phyloP scores from a whole-genome alignment of 2,888 invertebrate species.

The Dynastes grantii region DNA sequence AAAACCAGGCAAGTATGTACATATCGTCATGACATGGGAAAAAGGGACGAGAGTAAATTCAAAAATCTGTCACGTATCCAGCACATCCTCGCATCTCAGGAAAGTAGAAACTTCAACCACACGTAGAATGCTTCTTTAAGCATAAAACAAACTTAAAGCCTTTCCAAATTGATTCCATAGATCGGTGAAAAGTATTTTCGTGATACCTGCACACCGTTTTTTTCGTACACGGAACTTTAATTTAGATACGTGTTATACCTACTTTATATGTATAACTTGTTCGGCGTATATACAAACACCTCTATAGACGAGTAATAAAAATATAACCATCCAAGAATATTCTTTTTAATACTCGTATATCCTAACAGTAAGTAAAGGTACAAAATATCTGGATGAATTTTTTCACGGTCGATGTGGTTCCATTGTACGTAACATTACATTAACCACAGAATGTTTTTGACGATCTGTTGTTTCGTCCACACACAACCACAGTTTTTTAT shows the following conservation, averaged over 20 bases:
- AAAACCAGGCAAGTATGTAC: conserved; percentile 29
- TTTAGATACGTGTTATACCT: conserved; percentile 14
- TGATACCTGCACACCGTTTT: conserved; percentile 22
- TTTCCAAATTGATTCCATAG: conserved; percentile 43
- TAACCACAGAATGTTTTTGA: no score
- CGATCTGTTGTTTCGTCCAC: no score
- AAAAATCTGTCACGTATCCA: conserved; percentile 46
- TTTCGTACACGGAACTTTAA: conserved; percentile 3
- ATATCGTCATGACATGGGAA: conserved; percentile 31
- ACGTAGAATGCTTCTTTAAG: conserved; percentile 42
- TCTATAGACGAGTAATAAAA: no score
- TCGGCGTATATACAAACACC: not conserved
- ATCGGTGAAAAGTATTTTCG: conserved; percentile 26
- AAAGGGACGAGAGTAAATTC: conserved; percentile 38
- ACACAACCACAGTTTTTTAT: no score
- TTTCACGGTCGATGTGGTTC: no score
- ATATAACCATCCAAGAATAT: no score
- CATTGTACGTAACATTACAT: no score
- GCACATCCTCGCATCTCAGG: conserved; percentile 39
- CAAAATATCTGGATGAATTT: no score
- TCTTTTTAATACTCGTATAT: no score
- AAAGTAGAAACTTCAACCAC: conserved; percentile 33
- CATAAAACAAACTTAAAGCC: conserved; percentile 47
- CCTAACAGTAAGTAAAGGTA: no score
- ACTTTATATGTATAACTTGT: conserved; percentile 12